phyloP scores from a whole-genome alignment of 53 echinoderm and acorn worm genomes.

The Echinometra lucunter region DNA sequence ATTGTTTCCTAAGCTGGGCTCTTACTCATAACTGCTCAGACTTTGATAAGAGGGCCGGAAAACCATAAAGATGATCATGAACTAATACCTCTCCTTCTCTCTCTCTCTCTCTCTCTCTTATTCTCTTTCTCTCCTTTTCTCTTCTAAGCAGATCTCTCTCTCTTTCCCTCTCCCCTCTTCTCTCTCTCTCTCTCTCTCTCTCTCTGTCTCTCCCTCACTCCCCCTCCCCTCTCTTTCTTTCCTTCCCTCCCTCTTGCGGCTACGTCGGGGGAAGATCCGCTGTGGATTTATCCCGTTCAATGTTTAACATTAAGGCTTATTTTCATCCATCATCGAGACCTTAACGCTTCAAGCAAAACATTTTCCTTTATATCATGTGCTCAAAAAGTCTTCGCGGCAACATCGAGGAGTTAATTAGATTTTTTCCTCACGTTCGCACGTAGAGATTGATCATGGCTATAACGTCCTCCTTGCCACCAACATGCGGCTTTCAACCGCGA shows the following conservation, averaged over 20 bases:
- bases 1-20: background rate
- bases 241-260: background rate
- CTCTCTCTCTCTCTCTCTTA: background rate
- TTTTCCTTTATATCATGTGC: background rate
- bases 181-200: background rate
- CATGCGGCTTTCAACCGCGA: background rate
- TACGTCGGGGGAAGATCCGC: background rate
- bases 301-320: background rate
- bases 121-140: background rate
- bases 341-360: conserved; percentile 6
- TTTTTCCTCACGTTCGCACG: background rate
- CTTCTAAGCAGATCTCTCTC: background rate
- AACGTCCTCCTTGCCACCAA: background rate
- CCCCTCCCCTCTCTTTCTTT: background rate
- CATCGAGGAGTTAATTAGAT: conserved; percentile 1
- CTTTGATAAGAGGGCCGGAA: background rate
- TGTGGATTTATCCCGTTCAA: background rate
- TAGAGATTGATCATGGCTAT: background rate
- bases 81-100: background rate
- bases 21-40: background rate
- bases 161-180: background rate
- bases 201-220: too few relatives aligned
- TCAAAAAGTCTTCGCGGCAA: background rate
- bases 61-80: background rate
- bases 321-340: background rate